Percentiles rank a stretch among this genome's conserved stretches.
phyloP scores from a whole-genome alignment of 2,113 vertebrate genomes.

The Tychaedon coryphoeus region DNA sequence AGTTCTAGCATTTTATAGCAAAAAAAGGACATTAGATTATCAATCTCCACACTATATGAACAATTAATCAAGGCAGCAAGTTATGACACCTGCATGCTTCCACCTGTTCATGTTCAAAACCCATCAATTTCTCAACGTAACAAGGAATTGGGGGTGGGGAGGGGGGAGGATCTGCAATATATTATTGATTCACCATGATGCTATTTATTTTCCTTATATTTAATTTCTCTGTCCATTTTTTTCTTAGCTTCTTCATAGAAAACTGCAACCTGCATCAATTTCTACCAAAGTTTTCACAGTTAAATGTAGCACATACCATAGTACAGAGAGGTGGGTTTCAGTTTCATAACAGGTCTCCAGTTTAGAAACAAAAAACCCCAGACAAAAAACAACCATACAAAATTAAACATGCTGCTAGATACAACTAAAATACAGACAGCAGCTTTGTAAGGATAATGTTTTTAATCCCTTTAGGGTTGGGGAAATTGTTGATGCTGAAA shows the following conservation, averaged over 20 bases:
- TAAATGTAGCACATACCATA: background rate
- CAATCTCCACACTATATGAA: background rate
- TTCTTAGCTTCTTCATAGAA: background rate
- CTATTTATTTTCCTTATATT: background rate
- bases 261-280: background rate
- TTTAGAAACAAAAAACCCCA: background rate
- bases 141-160: background rate
- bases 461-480: background rate
- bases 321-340: background rate
- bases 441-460: background rate
- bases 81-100: background rate
- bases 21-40: background rate
- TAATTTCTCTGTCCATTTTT: rapidly evolving
- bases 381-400: background rate
- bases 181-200: background rate
- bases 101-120: background rate
- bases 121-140: background rate
- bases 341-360: background rate
- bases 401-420: background rate
- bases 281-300: background rate
- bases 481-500: background rate
- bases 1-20: background rate
- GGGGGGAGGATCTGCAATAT: too few relatives aligned
- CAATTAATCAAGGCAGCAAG: background rate
- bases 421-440: background rate